Conservation (phyloP, 1,140 invertebrate genomes). For the Lasioglossum baleicum region DNA sequence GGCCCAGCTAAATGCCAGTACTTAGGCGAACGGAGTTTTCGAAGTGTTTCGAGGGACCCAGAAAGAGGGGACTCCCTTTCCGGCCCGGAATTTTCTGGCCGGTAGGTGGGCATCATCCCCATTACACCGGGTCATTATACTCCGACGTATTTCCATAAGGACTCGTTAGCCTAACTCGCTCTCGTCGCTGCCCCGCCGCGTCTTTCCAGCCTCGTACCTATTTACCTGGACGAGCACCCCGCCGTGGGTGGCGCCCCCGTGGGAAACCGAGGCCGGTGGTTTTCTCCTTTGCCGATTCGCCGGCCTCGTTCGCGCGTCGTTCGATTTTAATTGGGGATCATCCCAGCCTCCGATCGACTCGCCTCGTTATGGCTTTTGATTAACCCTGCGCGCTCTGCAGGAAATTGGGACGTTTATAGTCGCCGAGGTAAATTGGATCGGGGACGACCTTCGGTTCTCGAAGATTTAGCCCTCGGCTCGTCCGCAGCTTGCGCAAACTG, state of each 20-base stretch:
- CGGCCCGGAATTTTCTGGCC: constrained; percentile 47
- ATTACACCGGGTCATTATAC: constrained; percentile 74
- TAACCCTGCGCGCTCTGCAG: not conserved
- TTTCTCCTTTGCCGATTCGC: not conserved
- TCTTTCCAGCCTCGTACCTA: constrained; percentile 30
- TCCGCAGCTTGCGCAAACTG: too few species aligned
- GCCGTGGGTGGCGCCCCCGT: constrained; percentile 58
- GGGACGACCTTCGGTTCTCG: too few species aligned
- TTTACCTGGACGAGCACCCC: constrained; percentile 44
- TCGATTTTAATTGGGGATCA: constrained; percentile 20
- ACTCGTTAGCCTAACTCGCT: constrained; percentile 66
- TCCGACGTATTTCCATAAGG: constrained; percentile 75
- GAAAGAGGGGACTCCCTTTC: constrained; percentile 8
- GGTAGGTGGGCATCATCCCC: constrained; percentile 70
- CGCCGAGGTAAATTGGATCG: too few species aligned
- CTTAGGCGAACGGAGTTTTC: not conserved
- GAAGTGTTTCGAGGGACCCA: not conserved
- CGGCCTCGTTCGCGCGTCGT: not conserved
- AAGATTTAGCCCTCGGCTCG: too few species aligned
- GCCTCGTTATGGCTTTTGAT: constrained; percentile 27
- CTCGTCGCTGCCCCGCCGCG: constrained; percentile 37
- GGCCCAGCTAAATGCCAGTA: constrained; percentile 48
- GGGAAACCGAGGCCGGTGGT: constrained; percentile 45
- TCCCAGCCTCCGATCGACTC: not conserved
- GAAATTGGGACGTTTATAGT: too few species aligned